These are phyloP conservation scores for Callyntrura guangdongensis DNA, from an alignment of 2,888 invertebrate species.

Conservation along the genomic window DNA sequence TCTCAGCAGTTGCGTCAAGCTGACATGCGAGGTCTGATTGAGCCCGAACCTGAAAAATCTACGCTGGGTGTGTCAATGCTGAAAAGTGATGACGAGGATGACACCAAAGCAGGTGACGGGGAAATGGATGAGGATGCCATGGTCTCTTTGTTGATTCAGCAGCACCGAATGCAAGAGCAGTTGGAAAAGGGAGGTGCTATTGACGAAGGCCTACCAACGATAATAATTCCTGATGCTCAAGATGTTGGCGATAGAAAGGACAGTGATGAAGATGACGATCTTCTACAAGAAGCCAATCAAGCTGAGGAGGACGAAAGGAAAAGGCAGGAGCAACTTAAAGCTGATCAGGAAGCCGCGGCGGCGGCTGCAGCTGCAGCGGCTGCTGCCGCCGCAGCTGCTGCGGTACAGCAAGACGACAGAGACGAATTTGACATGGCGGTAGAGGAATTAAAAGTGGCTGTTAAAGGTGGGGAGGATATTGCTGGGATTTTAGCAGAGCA, in stretches of 20 bases:
- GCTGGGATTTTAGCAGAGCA: slow-evolving; percentile 20
- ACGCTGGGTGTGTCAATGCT: neutral
- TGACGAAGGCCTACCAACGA: slow-evolving; percentile 64
- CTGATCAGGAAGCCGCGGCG: slow-evolving; percentile 53
- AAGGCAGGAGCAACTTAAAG: slow-evolving; percentile 62
- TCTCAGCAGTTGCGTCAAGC: slow-evolving; percentile 82
- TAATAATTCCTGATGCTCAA: slow-evolving; percentile 65
- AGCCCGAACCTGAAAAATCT: slow-evolving; percentile 54
- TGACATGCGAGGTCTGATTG: slow-evolving; percentile 82
- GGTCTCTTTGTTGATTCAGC: slow-evolving; percentile 76
- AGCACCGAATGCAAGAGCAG: slow-evolving; percentile 76
- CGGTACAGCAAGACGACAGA: slow-evolving; percentile 58
- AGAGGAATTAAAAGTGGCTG: slow-evolving; percentile 58
- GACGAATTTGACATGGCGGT: slow-evolving; percentile 76
- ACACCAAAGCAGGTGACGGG: slow-evolving; percentile 42
- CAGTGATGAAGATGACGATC: slow-evolving; percentile 68
- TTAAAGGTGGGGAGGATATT: slow-evolving; percentile 9
- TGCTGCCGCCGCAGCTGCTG: slow-evolving; percentile 43
- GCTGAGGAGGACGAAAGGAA: slow-evolving; percentile 54
- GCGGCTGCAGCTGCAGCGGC: slow-evolving; percentile 54
- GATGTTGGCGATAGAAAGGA: slow-evolving; percentile 23
- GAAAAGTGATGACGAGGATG: slow-evolving; percentile 59
- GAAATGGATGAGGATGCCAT: slow-evolving; percentile 76
- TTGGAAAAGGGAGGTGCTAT: slow-evolving; percentile 51
- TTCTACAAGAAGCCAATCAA: slow-evolving; percentile 62